Base-by-base conservation (phyloP, 2,888 invertebrate species). In the Isoperla grammatica region DNA sequence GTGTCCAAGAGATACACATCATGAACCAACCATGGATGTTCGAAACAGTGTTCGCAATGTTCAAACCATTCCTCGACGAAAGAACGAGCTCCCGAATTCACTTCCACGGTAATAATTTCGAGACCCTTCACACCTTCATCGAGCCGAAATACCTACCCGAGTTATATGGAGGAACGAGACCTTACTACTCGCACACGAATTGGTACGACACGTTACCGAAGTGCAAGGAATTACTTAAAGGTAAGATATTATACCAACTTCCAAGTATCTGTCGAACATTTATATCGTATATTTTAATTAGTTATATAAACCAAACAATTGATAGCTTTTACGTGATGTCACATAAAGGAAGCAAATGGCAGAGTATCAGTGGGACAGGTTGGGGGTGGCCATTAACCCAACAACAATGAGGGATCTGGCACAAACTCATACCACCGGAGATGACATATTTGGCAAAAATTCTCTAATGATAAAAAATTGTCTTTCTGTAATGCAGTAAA, bases 21-120 rank as follows among this genome's bases (percentile, higher is more conserved):
- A 80, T 90, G 37, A 85, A 89, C 71, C 87, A 90, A 70, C 87
- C 88, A 1, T 90, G 90, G 88, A 74, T 88, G 6, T 90, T 90
- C 71, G 89, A 88, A 72, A 83, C 86, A 64, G 83, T 87, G 55
- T 89, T 85, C 72, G 83, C 82, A 64, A 82, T 90, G 15, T 90
- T 91, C 73, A 89, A 87, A 68, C 90, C 90, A 0, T 76, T 91
- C 20, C 74, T 91, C 20, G 85, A 83, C 69, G 74, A 82, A 1
- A 71, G 78, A 29, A 90, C 89, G 88, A 79, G 79, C 11, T 66
- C 61, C 11, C 65, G 78, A 69, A 79, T 85, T 62, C 81, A 75
- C 72, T 86, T 88, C 73, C 91, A 91, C 71, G 89, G 90, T 0
- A 78, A 80, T 53, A 82, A 91, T 70, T 76, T 83, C 77, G 77